A percentile compares a stretch with the other conserved stretches of the same genome.
Conservation (phyloP, 2,888 invertebrate species). For the Carabus problematicus region DNA sequence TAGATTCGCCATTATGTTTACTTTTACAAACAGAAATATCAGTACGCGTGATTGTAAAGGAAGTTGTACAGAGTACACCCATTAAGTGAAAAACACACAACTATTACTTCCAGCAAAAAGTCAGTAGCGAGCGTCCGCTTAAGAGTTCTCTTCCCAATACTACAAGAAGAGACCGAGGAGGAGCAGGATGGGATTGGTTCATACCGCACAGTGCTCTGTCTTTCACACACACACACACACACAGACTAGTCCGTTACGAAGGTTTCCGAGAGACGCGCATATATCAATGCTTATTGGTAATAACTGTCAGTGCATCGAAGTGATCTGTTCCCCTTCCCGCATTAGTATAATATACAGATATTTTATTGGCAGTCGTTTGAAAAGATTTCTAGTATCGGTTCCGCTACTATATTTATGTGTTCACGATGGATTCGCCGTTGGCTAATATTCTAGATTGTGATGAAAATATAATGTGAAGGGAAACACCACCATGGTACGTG, state of each 20-base stretch:
- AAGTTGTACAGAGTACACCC: too few relatives aligned
- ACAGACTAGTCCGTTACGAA: not conserved
- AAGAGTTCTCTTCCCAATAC: too few relatives aligned
- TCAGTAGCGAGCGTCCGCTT: too few relatives aligned
- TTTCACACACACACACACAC: slow-evolving; percentile 3
- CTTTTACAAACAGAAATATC: too few relatives aligned
- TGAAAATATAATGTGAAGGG: slow-evolving; percentile 4
- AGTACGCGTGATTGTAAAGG: too few relatives aligned
- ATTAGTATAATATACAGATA: slow-evolving; percentile 27
- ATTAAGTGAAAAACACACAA: too few relatives aligned
- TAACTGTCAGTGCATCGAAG: slow-evolving; percentile 52
- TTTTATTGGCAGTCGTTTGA: slow-evolving; percentile 13
- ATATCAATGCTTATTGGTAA: slow-evolving; percentile 56
- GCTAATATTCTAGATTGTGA: slow-evolving; percentile 5
- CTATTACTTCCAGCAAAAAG: too few relatives aligned
- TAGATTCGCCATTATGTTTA: too few relatives aligned
- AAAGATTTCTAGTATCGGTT: slow-evolving; percentile 1
- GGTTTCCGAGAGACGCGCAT: slow-evolving; percentile 44
- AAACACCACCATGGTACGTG: not conserved
- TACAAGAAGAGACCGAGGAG: too few relatives aligned
- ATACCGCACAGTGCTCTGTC: not conserved
- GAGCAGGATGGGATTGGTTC: too few relatives aligned
- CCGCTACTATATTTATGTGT: not conserved
- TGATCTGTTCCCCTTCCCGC: slow-evolving; percentile 12
- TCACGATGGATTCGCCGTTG: not conserved